Conservation (phyloP, 2,113 vertebrate genomes). For the Equus przewalskii region DNA sequence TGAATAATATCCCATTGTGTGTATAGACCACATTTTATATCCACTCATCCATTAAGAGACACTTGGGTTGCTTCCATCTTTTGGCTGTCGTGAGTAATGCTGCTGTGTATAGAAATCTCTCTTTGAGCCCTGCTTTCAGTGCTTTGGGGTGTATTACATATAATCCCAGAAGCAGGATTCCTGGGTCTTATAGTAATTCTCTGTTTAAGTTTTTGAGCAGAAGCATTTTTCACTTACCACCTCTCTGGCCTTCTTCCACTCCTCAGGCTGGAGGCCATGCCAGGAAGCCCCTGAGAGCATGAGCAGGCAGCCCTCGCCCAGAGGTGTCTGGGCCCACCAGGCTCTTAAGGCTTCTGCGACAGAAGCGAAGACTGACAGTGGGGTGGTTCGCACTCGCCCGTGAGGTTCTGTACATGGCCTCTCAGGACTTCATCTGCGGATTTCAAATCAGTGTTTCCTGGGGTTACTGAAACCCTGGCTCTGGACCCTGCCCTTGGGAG, state of each 20-base stretch:
- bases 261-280: not conserved
- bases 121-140: not conserved
- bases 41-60: not conserved
- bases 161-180: not conserved
- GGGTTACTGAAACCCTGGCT: not conserved
- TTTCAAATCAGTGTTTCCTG: not conserved
- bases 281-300: not conserved
- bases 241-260: not conserved
- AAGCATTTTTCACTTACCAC: not conserved
- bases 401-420: not conserved
- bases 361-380: not conserved
- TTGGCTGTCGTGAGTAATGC: not conserved
- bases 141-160: not conserved
- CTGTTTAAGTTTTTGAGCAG: not conserved
- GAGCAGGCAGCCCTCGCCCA: not conserved
- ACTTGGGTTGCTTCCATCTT: not conserved
- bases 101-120: not conserved
- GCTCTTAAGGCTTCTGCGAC: not conserved
- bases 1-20: not conserved
- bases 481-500: not conserved
- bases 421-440: not conserved
- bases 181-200: not conserved
- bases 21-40: not conserved
- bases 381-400: not conserved
- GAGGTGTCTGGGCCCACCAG: fast-evolving